Base-by-base conservation (phyloP, 2,113 vertebrate species). In the Albula glossodonta region DNA sequence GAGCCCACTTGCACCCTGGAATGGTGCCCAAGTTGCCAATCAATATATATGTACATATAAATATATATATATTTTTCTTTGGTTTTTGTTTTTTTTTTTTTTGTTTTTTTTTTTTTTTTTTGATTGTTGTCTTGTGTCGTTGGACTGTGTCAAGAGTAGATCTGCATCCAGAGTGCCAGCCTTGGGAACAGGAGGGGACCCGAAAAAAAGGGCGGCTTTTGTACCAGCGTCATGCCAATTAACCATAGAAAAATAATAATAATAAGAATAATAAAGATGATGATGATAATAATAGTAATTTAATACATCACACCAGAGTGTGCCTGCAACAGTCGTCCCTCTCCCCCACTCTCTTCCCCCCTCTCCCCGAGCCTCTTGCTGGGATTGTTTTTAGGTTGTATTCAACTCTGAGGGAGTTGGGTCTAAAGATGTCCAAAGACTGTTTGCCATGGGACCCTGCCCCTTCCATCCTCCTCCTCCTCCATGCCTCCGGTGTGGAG, bases 211-310 rank as follows among this genome's bases (percentile, higher is more conserved):
- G 86, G 84, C 83, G 83, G 79, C 81, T 96, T 95, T 95, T 96
- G 94, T 96, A 96, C 96, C 97, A 97, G 97, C 96, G 95, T 95
- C 96, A 96, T 97, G 97, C 96, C 96, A 96, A 96, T 96, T 94
- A 95, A 95, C 95, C 96, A 95, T 95, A 83, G 84, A 90, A 85
- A 85, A 89, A 82, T 77, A 78, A 88, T 77, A 78, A 60, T 86
- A 80, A 84, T 84, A 88, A 87, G 86, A 86, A 90, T 84, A 83
- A 87, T 85, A 82, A 80, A 78, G 49, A 88, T 89, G 88, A 79
- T 84, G 74, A 86, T 82, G 85, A 91, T 85, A 90, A 86, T 90
- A 90, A 90, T 89, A 87, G 89, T 88, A 90, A 87, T 88, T 87
- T 86, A 88, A 89, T 87, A 90, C 91, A 96, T 96, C 97, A 96